Evolutionary conservation across 2,888 invertebrate genomes (phyloP), one percentile per base, ranked within the genome.

Genomic region (Trypoxylon attenuatum): DNA sequence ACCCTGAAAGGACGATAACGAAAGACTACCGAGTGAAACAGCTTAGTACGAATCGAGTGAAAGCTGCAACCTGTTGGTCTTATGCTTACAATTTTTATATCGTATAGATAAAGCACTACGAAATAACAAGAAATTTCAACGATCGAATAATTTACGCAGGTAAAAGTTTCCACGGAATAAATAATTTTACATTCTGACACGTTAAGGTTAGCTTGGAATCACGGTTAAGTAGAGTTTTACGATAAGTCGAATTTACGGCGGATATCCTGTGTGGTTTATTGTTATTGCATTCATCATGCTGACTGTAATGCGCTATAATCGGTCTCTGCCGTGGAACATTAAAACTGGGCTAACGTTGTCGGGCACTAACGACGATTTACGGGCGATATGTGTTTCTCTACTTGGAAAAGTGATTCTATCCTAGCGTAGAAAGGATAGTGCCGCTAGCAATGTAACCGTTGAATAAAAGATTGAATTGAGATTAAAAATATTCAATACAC

Each of bases 331-430:
- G 58, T 54, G 49, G 47, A 54, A 59, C 67, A 63, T 50, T 50
- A 57, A 61, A 60, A 55, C 62, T 57, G 58, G 45, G 58, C 60
- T 62, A 66, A 60, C 52, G 67, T 73, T 68, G 64, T 61, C 70
- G 58, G 58, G 58, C 55, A 59, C 62, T 72, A 76, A 72, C 67
- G 60, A 45, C 57, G 58, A 72, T 75, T 75, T 76, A 75, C 65
- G 76, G 67, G 67, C 67, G 56, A 58, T 64, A 42, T 38, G 58
- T 50, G 41, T 42, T 49, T 49, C 25, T 25, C 25, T 25, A 10
- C 33, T 33, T 13, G 33, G 5, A 33, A 33, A 33, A 33, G 13
- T 33, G 13, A 33, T 33, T n/a, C n/a, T n/a, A n/a, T n/a, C n/a
- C n/a, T n/a, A n/a, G n/a, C n/a, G n/a, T n/a, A n/a, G n/a, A n/a